Evolutionary conservation across 2,797 vertebrate species (phyloP).

Genomic region (Pelodytes ibericus): DNA sequence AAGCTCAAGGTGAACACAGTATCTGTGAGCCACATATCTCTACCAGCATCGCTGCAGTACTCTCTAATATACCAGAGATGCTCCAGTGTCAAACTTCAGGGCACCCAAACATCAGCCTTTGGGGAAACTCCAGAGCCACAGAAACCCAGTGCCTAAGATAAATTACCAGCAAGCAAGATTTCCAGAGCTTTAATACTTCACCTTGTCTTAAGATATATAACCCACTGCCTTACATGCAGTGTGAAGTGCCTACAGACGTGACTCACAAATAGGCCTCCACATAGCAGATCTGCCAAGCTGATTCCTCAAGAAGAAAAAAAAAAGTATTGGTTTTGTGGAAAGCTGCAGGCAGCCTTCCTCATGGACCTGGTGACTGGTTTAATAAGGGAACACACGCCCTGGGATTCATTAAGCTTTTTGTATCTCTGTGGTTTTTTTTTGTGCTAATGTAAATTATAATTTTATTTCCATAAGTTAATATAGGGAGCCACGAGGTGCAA

Average conservation of each 20-base stretch:
- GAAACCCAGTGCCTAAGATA: slow-evolving; percentile 56
- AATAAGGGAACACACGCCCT: not conserved
- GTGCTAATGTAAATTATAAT: slow-evolving; percentile 63
- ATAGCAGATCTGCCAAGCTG: slow-evolving; percentile 55
- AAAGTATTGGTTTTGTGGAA: slow-evolving; percentile 70
- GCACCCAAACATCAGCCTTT: slow-evolving; percentile 9
- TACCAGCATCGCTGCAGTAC: slow-evolving; percentile 21
- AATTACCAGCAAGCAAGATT: slow-evolving; percentile 57
- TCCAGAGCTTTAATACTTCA: slow-evolving; percentile 68
- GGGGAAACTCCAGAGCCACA: slow-evolving; percentile 49
- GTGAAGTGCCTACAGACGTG: slow-evolving; percentile 73
- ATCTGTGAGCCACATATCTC: not conserved
- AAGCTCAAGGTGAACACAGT: slow-evolving; percentile 83
- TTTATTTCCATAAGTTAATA: slow-evolving; percentile 65
- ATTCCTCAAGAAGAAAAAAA: slow-evolving; percentile 47
- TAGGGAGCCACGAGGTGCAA: slow-evolving; percentile 84
- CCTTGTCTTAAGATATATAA: slow-evolving; percentile 70
- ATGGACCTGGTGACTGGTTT: slow-evolving; percentile 57
- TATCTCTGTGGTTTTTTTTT: slow-evolving; percentile 57
- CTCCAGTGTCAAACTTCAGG: slow-evolving; percentile 31
- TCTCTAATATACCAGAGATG: slow-evolving; percentile 40
- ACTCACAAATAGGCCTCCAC: not conserved
- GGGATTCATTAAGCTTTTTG: not conserved
- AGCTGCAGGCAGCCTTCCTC: slow-evolving; percentile 90
- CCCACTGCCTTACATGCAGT: slow-evolving; percentile 65